A percentile compares a stretch with the other conserved stretches of the same genome.
These are phyloP conservation scores for Falcunculus frontatus DNA, from an alignment of 2,113 vertebrate species.

Conservation along the genomic window DNA sequence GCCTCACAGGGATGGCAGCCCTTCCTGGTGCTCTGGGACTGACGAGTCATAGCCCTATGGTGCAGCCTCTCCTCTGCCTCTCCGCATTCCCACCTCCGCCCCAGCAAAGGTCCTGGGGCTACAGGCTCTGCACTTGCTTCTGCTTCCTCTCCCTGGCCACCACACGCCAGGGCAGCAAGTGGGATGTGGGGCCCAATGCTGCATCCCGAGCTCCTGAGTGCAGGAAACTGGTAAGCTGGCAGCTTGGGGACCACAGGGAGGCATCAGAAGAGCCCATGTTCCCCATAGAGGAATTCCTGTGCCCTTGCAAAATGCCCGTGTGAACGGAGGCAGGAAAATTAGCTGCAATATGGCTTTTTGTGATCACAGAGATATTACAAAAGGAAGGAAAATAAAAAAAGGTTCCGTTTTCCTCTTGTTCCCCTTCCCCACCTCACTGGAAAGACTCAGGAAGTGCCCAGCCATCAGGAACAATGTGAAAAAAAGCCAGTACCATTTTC, in stretches of 20 bases:
- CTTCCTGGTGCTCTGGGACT: background rate
- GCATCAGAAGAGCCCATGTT: slow-evolving; percentile 38
- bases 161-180: background rate
- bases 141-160: background rate
- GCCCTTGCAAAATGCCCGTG: background rate
- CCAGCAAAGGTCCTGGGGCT: accelerated
- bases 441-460: slow-evolving; percentile 77
- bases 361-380: slow-evolving; percentile 65
- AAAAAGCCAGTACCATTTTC: slow-evolving; percentile 56
- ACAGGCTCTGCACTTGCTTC: background rate
- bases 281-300: slow-evolving; percentile 42
- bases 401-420: slow-evolving; percentile 68
- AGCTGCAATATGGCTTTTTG: slow-evolving; percentile 76
- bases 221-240: slow-evolving; percentile 61
- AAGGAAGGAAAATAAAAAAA: slow-evolving; percentile 71
- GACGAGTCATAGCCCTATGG: accelerated
- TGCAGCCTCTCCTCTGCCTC: background rate
- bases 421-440: slow-evolving; percentile 69
- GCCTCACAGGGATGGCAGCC: background rate
- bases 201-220: background rate
- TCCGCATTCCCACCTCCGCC: background rate
- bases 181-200: background rate
- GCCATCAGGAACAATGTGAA: slow-evolving; percentile 75
- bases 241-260: accelerated
- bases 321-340: slow-evolving; percentile 72